Conservation (phyloP, 2,113 vertebrate species). For the Saguinus imperator region DNA sequence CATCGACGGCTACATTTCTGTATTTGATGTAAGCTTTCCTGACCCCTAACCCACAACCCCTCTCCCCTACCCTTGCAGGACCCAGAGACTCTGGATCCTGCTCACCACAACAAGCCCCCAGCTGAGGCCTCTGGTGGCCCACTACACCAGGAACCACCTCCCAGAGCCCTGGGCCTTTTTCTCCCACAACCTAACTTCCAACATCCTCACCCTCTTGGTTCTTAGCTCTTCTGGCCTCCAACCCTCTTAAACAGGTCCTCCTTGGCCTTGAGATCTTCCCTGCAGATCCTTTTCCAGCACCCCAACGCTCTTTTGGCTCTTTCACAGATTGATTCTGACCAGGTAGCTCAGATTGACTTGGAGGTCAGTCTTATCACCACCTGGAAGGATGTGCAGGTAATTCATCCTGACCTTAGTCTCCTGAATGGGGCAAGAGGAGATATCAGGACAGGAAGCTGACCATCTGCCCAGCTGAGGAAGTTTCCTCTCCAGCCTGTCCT, state of each 20-base stretch:
- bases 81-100: neutral
- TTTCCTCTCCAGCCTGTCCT: neutral
- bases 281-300: neutral
- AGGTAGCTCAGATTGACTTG: constrained; percentile 96
- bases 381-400: constrained; percentile 98
- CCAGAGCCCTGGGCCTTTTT: neutral
- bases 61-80: neutral
- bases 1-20: constrained; percentile 93
- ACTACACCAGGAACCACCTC: neutral
- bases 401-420: neutral
- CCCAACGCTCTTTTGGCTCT: neutral
- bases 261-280: neutral
- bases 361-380: constrained; percentile 97
- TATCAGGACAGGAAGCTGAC: neutral
- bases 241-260: neutral
- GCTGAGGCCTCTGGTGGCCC: neutral
- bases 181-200: neutral
- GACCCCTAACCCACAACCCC: neutral
- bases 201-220: neutral
- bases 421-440: neutral
- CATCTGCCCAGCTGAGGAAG: neutral
- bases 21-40: constrained; percentile 92
- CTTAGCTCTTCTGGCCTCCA: neutral
- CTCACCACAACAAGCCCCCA: neutral
- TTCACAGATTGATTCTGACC: constrained; percentile 94